These are phyloP conservation scores for Epicampocera succincta DNA, from an alignment of 2,888 invertebrate genomes.

Conservation along the genomic window DNA sequence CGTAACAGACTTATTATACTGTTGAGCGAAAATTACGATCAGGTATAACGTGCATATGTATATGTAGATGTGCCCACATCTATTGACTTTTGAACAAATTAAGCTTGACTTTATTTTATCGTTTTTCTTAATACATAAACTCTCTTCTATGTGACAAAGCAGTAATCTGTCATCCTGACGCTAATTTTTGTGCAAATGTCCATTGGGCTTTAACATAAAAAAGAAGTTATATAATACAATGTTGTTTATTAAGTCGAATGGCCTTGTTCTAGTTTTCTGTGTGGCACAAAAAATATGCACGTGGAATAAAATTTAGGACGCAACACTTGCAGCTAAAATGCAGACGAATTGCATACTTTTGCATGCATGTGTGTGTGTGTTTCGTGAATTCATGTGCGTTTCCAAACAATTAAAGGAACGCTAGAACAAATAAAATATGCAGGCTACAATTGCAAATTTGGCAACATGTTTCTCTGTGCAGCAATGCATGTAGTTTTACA, in stretches of 20 bases:
- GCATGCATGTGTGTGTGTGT: background rate
- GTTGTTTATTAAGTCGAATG: conserved; percentile 66
- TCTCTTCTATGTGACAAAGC: no score
- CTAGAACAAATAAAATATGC: conserved; percentile 46
- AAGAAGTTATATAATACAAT: conserved; percentile 37
- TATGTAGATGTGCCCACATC: no score
- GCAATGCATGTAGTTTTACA: conserved; percentile 59
- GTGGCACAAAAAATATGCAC: conserved; percentile 65
- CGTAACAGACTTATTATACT: no score
- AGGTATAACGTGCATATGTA: no score
- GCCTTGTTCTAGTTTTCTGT: conserved; percentile 71
- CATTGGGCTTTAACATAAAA: conserved; percentile 16
- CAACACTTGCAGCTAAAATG: conserved; percentile 36
- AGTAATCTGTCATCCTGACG: background rate
- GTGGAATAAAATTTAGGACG: conserved; percentile 64
- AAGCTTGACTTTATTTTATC: no score
- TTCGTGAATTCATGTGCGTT: conserved; percentile 8
- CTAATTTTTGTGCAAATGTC: background rate
- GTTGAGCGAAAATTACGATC: no score
- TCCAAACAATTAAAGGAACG: conserved; percentile 34
- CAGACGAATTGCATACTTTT: conserved; percentile 1
- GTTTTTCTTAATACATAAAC: no score
- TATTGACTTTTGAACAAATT: no score
- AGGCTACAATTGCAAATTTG: conserved; percentile 57
- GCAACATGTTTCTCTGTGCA: conserved; percentile 45